Evolutionary conservation across 2,797 vertebrate genomes (phyloP), one percentile per base, ranked within the genome.

Genomic region (Alca torda): DNA sequence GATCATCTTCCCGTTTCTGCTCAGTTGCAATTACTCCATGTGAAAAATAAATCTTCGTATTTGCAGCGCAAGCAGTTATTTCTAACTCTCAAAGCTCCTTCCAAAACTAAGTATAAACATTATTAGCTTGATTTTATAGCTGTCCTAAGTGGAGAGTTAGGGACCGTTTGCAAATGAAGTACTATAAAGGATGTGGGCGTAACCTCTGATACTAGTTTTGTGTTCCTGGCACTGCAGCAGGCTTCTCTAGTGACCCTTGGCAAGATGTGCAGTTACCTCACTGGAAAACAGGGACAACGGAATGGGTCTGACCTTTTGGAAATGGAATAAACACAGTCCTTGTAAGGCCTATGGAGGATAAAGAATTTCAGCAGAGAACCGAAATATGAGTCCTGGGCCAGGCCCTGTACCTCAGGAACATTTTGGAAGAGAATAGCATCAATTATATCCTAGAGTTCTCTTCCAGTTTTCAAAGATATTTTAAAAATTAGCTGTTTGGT

Each of bases 41-140:
- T 78, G 90, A 83, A 96, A 94, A 95, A 93, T 45, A 91, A 92
- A 87, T 93, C 88, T 95, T 88, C 4, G 1, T 17, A 61, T 94
- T 93, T 96, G 90, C 93, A 85, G 86, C 85, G 68, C 61, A 94
- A 94, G 89, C 92, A 89, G 78, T 92, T 93, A 72, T 83, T 96
- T 90, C 78, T 46, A 87, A 60, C 64, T 64, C 73, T 63, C 60
- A 61, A 94, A 96, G 64, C 64, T 93, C 35, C 46, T 91, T 94
- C 76, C 89, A 94, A 87, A 95, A 89, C 53, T 46, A 83, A 95
- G 64, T 39, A 94, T 75, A 85, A 95, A 95, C 39, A 88, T 92
- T 85, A 93, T 91, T 91, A 89, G 65, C 78, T 84, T 81, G 72
- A 89, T 91, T 95, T 95, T 86, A 86, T 70, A 95, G 87, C 69